Base-by-base conservation (phyloP, 1,140 invertebrate genomes). In the Aporrectodea caliginosa region DNA sequence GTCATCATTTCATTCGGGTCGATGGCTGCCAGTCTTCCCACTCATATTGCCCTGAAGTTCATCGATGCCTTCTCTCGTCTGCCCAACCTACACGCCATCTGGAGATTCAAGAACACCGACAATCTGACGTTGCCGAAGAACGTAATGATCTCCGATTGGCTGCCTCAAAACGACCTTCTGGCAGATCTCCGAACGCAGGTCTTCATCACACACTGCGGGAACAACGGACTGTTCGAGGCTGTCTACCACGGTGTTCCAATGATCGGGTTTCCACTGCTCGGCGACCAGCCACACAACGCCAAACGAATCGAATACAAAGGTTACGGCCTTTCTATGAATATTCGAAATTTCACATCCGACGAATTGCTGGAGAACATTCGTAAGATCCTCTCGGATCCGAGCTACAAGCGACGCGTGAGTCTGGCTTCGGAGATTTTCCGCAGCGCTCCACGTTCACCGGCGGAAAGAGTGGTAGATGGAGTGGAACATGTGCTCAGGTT, bases 121-220 rank as follows among this genome's bases (percentile, higher is more conserved):
- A n/a, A 31, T 31, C 73, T 74, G 6, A 34, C n/a, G 29, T 27
- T 79, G 16, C 84, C 89, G 0, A 86, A 89, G 77, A 93, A 93
- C 86, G 88, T 93, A 35, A 90, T 90, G 82, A 85, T 91, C 2
- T 85, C 88, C 30, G 90, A 90, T 82, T 93, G 92, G 92, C 83
- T 92, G 80, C 93, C 92, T 0, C 92, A 93, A 86, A 88, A 90
- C 29, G 69, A 82, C 35, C 33, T 79, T 78, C 71, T 77, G 80
- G 83, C 35, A 29, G 81, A 84, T 43, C 77, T 79, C 27, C 77
- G 77, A 30, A 71, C 82, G 2, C 74, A 80, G n/a, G 22, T 81
- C 6, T 85, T 85, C 77, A 82, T 85, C 33, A 83, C 84, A 0
- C 84, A 85, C 77, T 77, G 79, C 68, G 84, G 84, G 1, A 35